phyloP scores from a whole-genome alignment of 2,113 vertebrate species.

The Dasypus novemcinctus region DNA sequence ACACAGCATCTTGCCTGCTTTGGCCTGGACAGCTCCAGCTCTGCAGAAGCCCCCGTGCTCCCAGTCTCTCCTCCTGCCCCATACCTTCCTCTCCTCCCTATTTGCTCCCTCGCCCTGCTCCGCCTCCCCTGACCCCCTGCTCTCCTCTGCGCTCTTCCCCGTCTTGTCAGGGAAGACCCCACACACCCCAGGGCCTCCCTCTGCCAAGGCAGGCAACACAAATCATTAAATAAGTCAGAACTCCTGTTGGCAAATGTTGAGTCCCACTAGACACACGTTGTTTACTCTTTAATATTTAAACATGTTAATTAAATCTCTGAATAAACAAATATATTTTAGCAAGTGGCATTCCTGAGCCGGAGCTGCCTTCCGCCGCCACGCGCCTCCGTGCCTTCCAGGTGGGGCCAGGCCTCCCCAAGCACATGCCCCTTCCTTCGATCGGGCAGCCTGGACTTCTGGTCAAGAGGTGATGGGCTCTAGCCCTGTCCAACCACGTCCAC shows the following conservation, averaged over 20 bases:
- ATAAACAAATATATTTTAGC: slow-evolving; percentile 80
- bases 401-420: background rate
- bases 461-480: background rate
- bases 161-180: slow-evolving; percentile 31
- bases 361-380: background rate
- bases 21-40: background rate
- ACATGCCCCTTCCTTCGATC: background rate
- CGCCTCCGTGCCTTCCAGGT: background rate
- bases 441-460: background rate
- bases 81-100: fast-evolving
- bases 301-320: slow-evolving; percentile 83
- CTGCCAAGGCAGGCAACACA: slow-evolving; percentile 21
- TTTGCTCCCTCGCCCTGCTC: too few relatives aligned
- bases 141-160: background rate
- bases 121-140: background rate
- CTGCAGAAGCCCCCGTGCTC: background rate
- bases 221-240: slow-evolving; percentile 62
- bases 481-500: background rate
- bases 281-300: slow-evolving; percentile 88
- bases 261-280: slow-evolving; percentile 78
- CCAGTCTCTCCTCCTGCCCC: fast-evolving
- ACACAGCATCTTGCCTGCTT: background rate
- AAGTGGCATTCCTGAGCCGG: slow-evolving; percentile 53
- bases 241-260: slow-evolving; percentile 78
- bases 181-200: background rate